Evolutionary conservation across 2,888 invertebrate species (phyloP).

Genomic region (Agapostemon virescens): DNA sequence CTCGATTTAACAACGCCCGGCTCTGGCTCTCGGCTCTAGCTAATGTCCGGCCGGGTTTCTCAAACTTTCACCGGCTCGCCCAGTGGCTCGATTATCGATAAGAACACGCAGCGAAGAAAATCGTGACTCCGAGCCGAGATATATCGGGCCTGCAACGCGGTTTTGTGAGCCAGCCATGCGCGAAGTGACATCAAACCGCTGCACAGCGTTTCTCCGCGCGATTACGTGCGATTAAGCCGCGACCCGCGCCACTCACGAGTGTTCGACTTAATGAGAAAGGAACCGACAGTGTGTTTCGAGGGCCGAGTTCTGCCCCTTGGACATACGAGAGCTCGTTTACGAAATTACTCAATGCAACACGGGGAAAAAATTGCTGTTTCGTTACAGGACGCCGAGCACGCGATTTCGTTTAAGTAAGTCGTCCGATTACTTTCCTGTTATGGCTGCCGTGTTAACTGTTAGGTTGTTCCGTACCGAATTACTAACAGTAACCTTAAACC

Average conservation of each 20-base stretch:
- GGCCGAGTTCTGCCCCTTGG: not conserved
- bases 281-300: conserved; percentile 19
- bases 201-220: conserved; percentile 52
- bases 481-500: too few relatives aligned
- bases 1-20: conserved; percentile 40
- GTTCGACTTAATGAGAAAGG: conserved; percentile 28
- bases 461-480: too few relatives aligned
- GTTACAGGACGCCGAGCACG: not conserved
- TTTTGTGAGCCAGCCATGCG: conserved; percentile 72
- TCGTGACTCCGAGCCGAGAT: conserved; percentile 60
- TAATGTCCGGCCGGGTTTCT: conserved; percentile 70
- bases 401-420: not conserved
- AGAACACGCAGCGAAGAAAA: conserved; percentile 67
- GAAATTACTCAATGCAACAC: not conserved
- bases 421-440: not conserved
- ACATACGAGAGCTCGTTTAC: not conserved
- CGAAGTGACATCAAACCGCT: conserved; percentile 71
- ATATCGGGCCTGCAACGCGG: conserved; percentile 57
- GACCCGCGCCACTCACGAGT: not conserved
- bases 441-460: not conserved
- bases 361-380: not conserved
- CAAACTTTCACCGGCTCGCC: conserved; percentile 77
- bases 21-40: conserved; percentile 18
- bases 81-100: conserved; percentile 65
- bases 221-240: conserved; percentile 43